Evolutionary conservation across 1,140 invertebrate genomes (phyloP), one percentile per base, ranked within the genome.

Genomic region (Tachypleus tridentatus): DNA sequence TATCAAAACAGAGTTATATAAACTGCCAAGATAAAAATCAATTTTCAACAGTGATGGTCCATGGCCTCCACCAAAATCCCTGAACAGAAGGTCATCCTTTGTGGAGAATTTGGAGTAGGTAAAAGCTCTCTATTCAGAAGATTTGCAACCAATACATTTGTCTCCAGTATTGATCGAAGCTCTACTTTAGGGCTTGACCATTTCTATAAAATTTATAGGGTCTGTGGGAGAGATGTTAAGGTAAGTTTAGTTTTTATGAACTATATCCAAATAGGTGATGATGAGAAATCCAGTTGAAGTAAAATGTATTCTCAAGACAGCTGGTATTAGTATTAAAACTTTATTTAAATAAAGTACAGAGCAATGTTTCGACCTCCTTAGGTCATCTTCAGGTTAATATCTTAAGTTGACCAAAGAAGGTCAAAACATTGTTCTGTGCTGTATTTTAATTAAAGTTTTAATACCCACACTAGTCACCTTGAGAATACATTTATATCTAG

Each of bases 61-160:
- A 91, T 91, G 89, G 88, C 89, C 71, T 84, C 86, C 71, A 82
- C 88, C 66, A 87, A 86, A 80, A 83, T 87, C 69, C 90, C 92
- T 7, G 89, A 89, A 72, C 88, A 93, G 74, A 96, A 96, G 84
- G 88, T 97, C 11, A 96, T 96, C 73, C 80, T 97, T 54, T 93
- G 90, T 77, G 93, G 93, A 49, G 93, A 97, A 81, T 97, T 91
- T 80, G 92, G 92, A 59, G 93, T 95, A 5, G 93, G 93, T 49
- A 97, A 97, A 79, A 92, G 87, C 74, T 95, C 92, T 53, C 78
- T 95, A 70, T 97, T 97, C 77, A 82, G 93, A 64, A 80, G 93
- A 68, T 96, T 93, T 76, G 85, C 90, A 50, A 92, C 87, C 71
- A 87, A 96, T 77, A 87, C 87, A 11, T 95, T 93, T 78, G 79